Base-by-base conservation (phyloP, 2,888 invertebrate genomes). In the Polyploca ridens region DNA sequence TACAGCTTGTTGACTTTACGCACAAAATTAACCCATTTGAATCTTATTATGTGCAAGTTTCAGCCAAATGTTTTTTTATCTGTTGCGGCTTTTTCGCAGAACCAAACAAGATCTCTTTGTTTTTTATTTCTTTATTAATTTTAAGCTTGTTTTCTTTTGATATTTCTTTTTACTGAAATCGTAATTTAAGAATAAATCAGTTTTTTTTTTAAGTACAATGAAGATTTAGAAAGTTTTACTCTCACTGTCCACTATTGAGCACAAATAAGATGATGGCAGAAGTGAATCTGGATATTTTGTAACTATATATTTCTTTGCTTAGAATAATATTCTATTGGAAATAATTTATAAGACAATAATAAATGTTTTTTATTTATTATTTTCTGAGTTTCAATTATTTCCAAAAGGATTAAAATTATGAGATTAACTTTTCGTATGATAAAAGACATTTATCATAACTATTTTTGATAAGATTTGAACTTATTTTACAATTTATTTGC, bases 401-500 rank as follows among this genome's bases (percentile, higher is more conserved):
- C 38, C 38, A 38, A 38, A 10, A 38, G 10, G 38, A 38, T 13
- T 14, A 44, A 14, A 3, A n/a, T n/a, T 66, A 71, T 71, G 19
- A 66, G 64, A 69, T 64, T 27, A 62, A 59, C 64, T 58, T 59
- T 63, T 19, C 41, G n/a, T 3, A 61, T 67, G 73, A 72, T 76
- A 65, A 69, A 73, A 62, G 66, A 74, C 64, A 63, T 3, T 54
- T 49, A 5, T 46, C 3, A 49, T 49, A 8, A 49, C 16, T 69
- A 66, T 75, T 71, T 73, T 75, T 69, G 64, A 70, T 70, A 70
- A 62, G 33, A 57, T 67, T 71, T 62, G 66, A 46, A 16, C n/a
- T 49, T 7, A 49, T 49, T 49, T 16, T 49, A 49, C 49, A 49
- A n/a, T n/a, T 19, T 54, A 19, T 19, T 54, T 54, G 19, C 19